Percentiles rank a stretch among this genome's conserved stretches.
These are phyloP conservation scores for Melanerpes formicivorus DNA, from an alignment of 2,113 vertebrate genomes.

Conservation along the genomic window DNA sequence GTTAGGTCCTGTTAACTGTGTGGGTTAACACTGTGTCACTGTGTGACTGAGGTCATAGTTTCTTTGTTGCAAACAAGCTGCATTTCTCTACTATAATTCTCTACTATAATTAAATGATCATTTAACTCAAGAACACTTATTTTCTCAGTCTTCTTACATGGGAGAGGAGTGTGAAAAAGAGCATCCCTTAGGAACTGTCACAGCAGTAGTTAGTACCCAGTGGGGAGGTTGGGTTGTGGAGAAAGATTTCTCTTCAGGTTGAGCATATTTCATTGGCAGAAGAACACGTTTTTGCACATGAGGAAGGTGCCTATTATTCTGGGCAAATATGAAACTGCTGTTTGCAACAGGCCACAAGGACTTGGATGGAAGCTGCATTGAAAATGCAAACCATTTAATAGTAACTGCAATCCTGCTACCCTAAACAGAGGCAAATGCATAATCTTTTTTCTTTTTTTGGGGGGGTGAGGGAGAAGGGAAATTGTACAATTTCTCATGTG, in stretches of 20 bases:
- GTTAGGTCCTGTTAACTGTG: background rate
- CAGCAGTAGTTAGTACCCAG: background rate
- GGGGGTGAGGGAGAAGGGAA: accelerated
- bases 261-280: background rate
- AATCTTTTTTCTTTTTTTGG: background rate
- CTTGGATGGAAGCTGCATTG: background rate
- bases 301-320: background rate
- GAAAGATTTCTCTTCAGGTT: background rate
- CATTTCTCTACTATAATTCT: background rate
- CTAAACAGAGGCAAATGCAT: background rate
- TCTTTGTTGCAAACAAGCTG: background rate
- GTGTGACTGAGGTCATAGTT: background rate
- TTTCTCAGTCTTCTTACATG: accelerated
- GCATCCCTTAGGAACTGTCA: background rate
- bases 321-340: background rate
- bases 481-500: background rate
- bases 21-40: too few species aligned
- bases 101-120: background rate
- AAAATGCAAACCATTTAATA: background rate
- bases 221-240: background rate
- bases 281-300: background rate
- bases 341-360: background rate
- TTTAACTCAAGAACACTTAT: background rate
- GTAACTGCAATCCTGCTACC: background rate
- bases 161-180: background rate